Base-by-base conservation (phyloP, 1,140 invertebrate genomes). In the Diachasmimorpha longicaudata region DNA sequence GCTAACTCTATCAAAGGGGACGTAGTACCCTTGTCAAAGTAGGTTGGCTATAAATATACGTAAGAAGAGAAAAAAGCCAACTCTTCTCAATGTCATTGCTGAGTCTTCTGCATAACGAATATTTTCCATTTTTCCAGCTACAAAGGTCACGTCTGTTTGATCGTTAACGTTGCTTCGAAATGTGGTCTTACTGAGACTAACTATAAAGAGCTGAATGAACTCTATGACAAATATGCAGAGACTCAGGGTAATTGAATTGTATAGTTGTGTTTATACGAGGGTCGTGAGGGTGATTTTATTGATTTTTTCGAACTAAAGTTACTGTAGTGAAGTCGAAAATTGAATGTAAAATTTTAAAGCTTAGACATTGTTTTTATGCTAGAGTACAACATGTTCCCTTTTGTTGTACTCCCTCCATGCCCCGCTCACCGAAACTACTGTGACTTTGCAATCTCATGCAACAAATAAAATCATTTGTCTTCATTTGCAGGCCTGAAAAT, bases 151-250 rank as follows among this genome's bases (percentile, higher is more conserved):
- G 94, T 96, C 1, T 89, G 92, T 11, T 83, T 97, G 42, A 93
- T 97, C 75, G 96, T 96, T 0, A 97, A 97, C 86, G 96, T 97
- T 19, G 96, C 96, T 8, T 96, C 95, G 16, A 93, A 96, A 83
- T 97, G 96, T 89, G 96, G 96, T 16, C 91, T 94, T 25, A 96
- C 96, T 23, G 90, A 93, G 71, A 92, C 92, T 23, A 95, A 97
- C 86, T 97, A 97, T 85, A 92, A 93, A 78, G 92, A 95, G 83
- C 85, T 97, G 39, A 93, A 93, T 42, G 91, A 93, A 78, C 86
- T 97, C n/a, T 92, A 96, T 84, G 92, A 95, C 55, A 91, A 94
- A 83, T 95, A 92, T 83, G 91, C 85, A 19, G 93, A 93, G 70
- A 85, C 84, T n/a, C 90, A 91, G 84, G 93, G 88, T 87, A 79